These are phyloP conservation scores for Hirtodrosophila duncani DNA, from an alignment of 2,888 invertebrate species.

Conservation along the genomic window DNA sequence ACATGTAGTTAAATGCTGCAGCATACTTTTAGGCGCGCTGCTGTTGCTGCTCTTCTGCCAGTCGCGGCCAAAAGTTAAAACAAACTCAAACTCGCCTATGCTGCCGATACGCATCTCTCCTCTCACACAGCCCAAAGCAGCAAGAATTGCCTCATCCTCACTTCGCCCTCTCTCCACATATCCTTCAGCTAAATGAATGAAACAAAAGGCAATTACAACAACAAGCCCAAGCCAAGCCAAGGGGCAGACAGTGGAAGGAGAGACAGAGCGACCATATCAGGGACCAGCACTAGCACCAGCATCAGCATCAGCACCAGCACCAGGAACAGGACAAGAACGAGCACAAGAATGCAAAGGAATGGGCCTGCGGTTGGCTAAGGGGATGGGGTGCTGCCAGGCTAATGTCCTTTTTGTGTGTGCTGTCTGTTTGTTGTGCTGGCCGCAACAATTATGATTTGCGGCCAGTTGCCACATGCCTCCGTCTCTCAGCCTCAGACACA, in stretches of 20 bases:
- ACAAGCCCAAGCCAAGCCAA: not conserved
- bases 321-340: not conserved
- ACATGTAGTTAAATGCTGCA: slow-evolving; percentile 51
- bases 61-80: slow-evolving; percentile 41
- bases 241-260: not conserved
- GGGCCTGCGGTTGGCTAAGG: too few species aligned
- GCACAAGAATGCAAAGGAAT: too few species aligned
- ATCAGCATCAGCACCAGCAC: too few species aligned
- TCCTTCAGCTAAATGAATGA: slow-evolving; percentile 37
- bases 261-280: too few species aligned
- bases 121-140: too few species aligned
- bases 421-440: slow-evolving; percentile 18
- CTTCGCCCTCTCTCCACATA: not conserved
- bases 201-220: slow-evolving; percentile 38
- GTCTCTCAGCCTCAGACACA: not conserved
- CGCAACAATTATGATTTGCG: slow-evolving; percentile 56
- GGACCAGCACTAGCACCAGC: not conserved
- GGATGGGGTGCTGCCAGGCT: too few species aligned
- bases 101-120: slow-evolving; percentile 49
- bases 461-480: slow-evolving; percentile 26
- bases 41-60: too few species aligned
- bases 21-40: slow-evolving; percentile 44
- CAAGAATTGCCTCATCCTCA: not conserved
- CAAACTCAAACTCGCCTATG: too few species aligned
- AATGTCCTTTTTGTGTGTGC: slow-evolving; percentile 43